Conservation (phyloP, 2,113 vertebrate species). For the Suncus etruscus region DNA sequence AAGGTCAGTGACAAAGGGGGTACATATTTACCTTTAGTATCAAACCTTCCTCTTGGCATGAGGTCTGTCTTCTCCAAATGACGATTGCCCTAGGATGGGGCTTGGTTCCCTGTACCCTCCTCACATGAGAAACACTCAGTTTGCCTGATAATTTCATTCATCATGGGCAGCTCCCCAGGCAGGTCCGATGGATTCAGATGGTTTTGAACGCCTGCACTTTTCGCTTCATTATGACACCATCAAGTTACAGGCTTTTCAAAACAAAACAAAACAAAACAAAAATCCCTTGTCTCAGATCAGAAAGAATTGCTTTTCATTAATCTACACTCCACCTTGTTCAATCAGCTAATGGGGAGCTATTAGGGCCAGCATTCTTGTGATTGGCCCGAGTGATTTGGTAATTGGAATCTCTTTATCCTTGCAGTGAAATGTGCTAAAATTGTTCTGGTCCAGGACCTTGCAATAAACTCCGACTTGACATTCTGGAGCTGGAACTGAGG, state of each 20-base stretch:
- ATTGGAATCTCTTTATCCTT: conserved; percentile 65
- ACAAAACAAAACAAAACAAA: neutral
- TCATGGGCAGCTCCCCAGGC: neutral
- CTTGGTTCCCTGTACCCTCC: neutral
- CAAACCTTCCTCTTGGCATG: too few relatives aligned
- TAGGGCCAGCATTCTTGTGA: conserved; percentile 39
- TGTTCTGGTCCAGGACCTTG: neutral
- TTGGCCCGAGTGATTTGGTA: conserved; percentile 55
- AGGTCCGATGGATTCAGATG: neutral
- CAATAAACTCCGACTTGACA: conserved; percentile 25
- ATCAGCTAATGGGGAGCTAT: conserved; percentile 67
- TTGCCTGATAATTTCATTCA: neutral
- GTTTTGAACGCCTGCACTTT: too few relatives aligned
- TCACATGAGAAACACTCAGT: neutral
- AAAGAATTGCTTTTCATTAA: conserved; percentile 66
- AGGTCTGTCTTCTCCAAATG: neutral
- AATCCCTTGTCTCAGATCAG: conserved; percentile 29
- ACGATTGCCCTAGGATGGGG: neutral
- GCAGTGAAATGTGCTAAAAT: neutral
- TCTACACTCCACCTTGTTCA: conserved; percentile 24
- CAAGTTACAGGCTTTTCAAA: conserved; percentile 29
- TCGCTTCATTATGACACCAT: neutral
- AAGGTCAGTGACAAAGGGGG: neutral
- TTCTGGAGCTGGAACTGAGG: neutral
- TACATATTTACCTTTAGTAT: accelerated